Evolutionary conservation across 2,113 vertebrate genomes (phyloP).

Genomic region (Aptenodytes patagonicus): DNA sequence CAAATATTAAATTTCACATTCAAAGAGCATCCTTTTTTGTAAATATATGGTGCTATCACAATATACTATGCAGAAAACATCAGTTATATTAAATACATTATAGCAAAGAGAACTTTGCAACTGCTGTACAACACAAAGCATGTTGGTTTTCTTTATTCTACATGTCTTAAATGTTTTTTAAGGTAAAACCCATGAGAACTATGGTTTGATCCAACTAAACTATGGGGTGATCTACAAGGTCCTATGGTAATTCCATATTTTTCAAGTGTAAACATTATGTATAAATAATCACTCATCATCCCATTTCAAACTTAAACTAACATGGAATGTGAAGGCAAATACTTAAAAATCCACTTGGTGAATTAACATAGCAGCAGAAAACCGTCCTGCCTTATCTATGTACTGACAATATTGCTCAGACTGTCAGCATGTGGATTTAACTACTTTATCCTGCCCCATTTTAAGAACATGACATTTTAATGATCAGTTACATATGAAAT

Average conservation of each 20-base stretch:
- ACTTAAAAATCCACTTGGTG: not conserved
- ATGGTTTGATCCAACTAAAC: not conserved
- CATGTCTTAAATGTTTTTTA: not conserved
- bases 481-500: not conserved
- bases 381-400: not conserved
- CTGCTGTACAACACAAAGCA: not conserved
- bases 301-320: not conserved
- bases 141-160: not conserved
- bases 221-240: not conserved
- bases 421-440: not conserved
- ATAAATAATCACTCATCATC: not conserved
- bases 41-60: not conserved
- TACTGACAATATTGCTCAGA: not conserved
- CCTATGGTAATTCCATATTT: not conserved
- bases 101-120: not conserved
- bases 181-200: not conserved
- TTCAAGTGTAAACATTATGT: not conserved
- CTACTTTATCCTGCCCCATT: not conserved
- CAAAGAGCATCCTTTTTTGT: not conserved
- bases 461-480: not conserved
- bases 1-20: not conserved
- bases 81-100: not conserved
- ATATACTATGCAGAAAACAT: not conserved
- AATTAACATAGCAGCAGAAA: not conserved
- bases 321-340: not conserved